A percentile compares a stretch with the other conserved stretches of the same genome.
Conservation (phyloP, 2,888 invertebrate genomes). For the Eurois occulta region DNA sequence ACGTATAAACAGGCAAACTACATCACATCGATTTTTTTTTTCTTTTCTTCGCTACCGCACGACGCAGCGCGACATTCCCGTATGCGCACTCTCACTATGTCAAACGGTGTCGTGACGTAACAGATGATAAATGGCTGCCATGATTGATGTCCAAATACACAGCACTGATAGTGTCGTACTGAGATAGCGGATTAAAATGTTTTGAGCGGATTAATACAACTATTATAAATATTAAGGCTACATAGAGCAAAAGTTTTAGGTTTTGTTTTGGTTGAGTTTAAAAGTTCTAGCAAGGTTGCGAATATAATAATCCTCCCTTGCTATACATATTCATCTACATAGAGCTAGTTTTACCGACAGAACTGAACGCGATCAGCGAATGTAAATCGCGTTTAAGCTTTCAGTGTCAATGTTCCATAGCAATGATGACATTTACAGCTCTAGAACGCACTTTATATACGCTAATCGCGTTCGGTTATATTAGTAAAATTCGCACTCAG, state of each 20-base stretch:
- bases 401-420: background rate
- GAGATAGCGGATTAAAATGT: slow-evolving; percentile 30
- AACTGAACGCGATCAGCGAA: background rate
- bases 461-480: background rate
- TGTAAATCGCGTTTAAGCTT: background rate
- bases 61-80: slow-evolving; percentile 11
- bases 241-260: background rate
- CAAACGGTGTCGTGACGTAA: slow-evolving; percentile 25
- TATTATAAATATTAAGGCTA: background rate
- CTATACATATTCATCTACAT: background rate
- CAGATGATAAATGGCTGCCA: slow-evolving; percentile 45
- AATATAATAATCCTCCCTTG: background rate
- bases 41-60: slow-evolving; percentile 13
- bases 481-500: background rate
- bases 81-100: slow-evolving; percentile 21
- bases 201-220: background rate
- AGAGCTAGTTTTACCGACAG: background rate
- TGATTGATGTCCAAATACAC: slow-evolving; percentile 48
- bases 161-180: slow-evolving; percentile 28
- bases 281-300: background rate
- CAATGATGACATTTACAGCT: background rate
- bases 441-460: background rate
- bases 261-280: background rate
- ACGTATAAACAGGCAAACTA: no score
- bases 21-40: background rate